Evolutionary conservation across 2,113 vertebrate genomes (phyloP), one percentile per base, ranked within the genome.

Genomic region (Pachypanchax playfairii): DNA sequence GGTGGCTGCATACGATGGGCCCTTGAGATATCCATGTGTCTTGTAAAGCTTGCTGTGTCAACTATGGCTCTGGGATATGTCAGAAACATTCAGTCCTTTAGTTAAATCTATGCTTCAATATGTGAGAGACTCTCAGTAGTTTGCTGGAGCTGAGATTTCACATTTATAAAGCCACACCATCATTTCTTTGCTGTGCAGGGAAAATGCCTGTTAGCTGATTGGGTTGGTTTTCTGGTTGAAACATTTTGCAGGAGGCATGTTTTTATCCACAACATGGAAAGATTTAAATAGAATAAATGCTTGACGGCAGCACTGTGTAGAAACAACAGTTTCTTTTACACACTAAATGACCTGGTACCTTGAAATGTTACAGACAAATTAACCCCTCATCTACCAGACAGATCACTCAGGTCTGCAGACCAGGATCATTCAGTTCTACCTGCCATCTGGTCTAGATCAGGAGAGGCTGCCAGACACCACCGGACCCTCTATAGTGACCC

Each of bases 1-100:
- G 25, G 67, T 71, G 56, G 63, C 49, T 62, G 29, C 49, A 57
- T 46, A 47, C 60, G 62, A 75, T 13, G 25, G 9, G 51, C 70
- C 66, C 65, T 52, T 12, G 1, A 65, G 41, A 59, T 22, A 35
- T 38, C 63, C 49, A 39, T 55, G 63, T 65, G 48, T 61, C 54
- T 61, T 13, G 4, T 63, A 26, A 20, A 5, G 25, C 28, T 60
- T 2, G 11, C 3, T 60, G 44, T 64, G 58, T 47, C 6, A 54
- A 20, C 59, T 61, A 5, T 35, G 31, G 18, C 50, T 54, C 1
- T 0, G 26, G 35, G 28, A 53, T 28, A 48, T 17, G 14, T 50
- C n/a, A 12, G 39, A 24, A 38, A 18, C 33, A 18, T 42, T 41
- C 36, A 17, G 44, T 50, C 26, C 35, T 50, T 67, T 10, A 0